A percentile compares a stretch with the other conserved stretches of the same genome.
Evolutionary conservation across 2,888 invertebrate genomes (phyloP).

Genomic region (Macrosiphum euphorbiae): DNA sequence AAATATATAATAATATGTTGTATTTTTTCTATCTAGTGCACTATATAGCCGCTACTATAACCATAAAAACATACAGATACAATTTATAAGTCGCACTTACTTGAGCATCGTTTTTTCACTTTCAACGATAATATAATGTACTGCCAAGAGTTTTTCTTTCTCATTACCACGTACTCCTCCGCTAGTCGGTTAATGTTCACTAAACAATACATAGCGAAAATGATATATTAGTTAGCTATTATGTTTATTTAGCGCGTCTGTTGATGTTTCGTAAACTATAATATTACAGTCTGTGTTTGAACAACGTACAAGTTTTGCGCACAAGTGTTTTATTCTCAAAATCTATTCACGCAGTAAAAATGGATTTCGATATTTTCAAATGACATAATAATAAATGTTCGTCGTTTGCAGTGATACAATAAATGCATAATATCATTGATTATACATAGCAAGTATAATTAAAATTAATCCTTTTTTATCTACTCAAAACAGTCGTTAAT

Average conservation of each 20-base stretch:
- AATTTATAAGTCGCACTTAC: constrained; percentile 22
- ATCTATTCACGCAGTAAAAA: neutral
- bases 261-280: neutral
- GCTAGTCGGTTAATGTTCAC: constrained; percentile 40
- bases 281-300: constrained; percentile 15
- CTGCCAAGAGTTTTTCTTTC: constrained; percentile 27
- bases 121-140: neutral
- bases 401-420: neutral
- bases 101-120: constrained; percentile 53
- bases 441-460: neutral
- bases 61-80: neutral
- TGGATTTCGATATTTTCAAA: neutral
- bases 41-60: neutral
- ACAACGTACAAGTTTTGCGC: neutral
- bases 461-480: neutral
- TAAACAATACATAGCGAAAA: neutral
- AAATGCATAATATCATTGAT: neutral
- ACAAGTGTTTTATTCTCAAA: neutral
- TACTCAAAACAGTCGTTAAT: neutral
- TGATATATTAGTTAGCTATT: neutral
- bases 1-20: neutral
- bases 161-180: constrained; percentile 35
- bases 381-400: neutral
- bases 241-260: neutral
- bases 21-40: neutral